Evolutionary conservation across 2,797 vertebrate species (phyloP).

Genomic region (Eurystomus glaucurus): DNA sequence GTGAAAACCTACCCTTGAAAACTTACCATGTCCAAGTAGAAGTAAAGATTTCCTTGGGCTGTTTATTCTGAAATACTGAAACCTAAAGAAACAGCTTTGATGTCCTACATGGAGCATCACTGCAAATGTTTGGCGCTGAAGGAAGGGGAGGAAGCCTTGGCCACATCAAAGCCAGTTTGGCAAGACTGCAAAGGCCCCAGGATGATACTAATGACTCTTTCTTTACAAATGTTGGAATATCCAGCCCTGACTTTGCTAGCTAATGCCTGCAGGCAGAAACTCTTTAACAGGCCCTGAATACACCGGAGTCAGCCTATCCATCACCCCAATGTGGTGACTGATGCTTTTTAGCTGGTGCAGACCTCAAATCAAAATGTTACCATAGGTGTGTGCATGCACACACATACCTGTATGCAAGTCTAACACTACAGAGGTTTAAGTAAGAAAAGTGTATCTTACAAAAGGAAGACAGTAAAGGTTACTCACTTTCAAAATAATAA

Average conservation of each 20-base stretch:
- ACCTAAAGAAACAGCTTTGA: background rate
- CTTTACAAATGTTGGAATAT: background rate
- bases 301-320: background rate
- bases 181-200: background rate
- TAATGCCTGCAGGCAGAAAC: background rate
- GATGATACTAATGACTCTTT: background rate
- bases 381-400: too few species aligned
- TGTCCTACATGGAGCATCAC: background rate
- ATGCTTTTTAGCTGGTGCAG: background rate
- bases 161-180: background rate
- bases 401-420: fast-evolving
- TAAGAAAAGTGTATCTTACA: background rate
- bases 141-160: background rate
- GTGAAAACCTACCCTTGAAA: background rate
- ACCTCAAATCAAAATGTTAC: background rate
- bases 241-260: background rate
- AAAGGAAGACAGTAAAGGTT: background rate
- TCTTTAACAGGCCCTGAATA: background rate
- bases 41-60: background rate
- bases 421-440: background rate
- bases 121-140: background rate
- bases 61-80: background rate
- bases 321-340: background rate
- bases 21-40: background rate
- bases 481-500: background rate